These are phyloP conservation scores for Heliothis peltigera DNA, from an alignment of 2,888 invertebrate genomes.

Conservation along the genomic window DNA sequence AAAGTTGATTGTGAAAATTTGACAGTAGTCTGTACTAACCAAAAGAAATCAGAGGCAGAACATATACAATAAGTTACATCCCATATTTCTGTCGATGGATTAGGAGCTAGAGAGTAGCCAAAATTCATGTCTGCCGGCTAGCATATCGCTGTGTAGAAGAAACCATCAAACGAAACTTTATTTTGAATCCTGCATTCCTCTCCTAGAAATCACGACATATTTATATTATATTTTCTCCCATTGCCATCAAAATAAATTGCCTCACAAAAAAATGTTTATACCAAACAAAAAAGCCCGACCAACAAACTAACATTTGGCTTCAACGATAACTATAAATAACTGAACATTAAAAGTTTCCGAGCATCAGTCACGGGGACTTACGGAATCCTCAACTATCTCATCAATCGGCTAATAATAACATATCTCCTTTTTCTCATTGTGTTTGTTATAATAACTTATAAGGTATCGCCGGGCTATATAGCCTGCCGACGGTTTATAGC, in stretches of 20 bases:
- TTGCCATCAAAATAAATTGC: constrained; percentile 52
- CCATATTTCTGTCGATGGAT: background rate
- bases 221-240: constrained; percentile 56
- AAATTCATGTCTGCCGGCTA: background rate
- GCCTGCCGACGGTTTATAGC: constrained; percentile 81
- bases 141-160: background rate
- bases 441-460: constrained; percentile 73
- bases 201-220: constrained; percentile 40
- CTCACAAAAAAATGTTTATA: constrained; percentile 52
- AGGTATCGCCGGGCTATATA: constrained; percentile 81
- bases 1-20: too few relatives aligned
- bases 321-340: constrained; percentile 62
- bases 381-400: constrained; percentile 58
- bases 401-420: constrained; percentile 74
- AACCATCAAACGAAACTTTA: constrained; percentile 28
- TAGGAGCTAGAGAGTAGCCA: background rate
- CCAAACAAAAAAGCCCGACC: constrained; percentile 56
- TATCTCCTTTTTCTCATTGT: constrained; percentile 79
- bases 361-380: constrained; percentile 63
- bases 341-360: constrained; percentile 58
- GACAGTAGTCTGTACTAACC: too few relatives aligned
- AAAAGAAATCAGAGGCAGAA: too few relatives aligned
- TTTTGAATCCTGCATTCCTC: constrained; percentile 38
- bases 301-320: constrained; percentile 59
- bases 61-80: background rate